phyloP scores from a whole-genome alignment of 2,797 vertebrate species.

The Acestrorhynchus altus region DNA sequence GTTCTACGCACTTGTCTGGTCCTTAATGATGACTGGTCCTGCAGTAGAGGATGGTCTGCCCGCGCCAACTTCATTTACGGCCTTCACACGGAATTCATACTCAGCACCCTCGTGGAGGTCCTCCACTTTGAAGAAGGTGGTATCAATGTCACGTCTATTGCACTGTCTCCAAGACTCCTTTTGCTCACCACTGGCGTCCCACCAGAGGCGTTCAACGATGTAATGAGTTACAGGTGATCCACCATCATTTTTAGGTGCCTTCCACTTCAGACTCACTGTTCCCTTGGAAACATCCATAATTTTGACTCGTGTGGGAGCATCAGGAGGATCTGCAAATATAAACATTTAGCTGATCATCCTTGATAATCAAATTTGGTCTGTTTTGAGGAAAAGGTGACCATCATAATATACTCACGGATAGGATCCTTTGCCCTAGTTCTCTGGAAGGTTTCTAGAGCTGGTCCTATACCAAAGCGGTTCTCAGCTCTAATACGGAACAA shows the following conservation, averaged over 20 bases:
- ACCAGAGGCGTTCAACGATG: constrained; percentile 91
- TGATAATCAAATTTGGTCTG: neutral
- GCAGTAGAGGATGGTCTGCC: constrained; percentile 92
- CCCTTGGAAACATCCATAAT: constrained; percentile 88
- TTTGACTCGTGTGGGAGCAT: constrained; percentile 93
- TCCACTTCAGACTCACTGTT: constrained; percentile 89
- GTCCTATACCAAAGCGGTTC: constrained; percentile 91
- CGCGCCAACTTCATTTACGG: constrained; percentile 89
- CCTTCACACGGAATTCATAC: constrained; percentile 96
- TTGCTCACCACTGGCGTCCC: constrained; percentile 88
- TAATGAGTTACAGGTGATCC: constrained; percentile 96
- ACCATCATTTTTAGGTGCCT: constrained; percentile 93
- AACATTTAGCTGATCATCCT: constrained; percentile 13
- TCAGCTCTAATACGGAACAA: constrained; percentile 94
- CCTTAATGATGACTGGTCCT: constrained; percentile 89
- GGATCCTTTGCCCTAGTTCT: constrained; percentile 89
- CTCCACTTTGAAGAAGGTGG: constrained; percentile 91
- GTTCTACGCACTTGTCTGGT: constrained; percentile 89
- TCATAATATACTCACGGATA: constrained; percentile 83
- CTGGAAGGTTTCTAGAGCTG: constrained; percentile 82
- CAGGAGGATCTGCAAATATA: constrained; percentile 88
- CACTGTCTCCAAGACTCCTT: constrained; percentile 94
- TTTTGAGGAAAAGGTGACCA: neutral
- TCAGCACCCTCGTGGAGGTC: constrained; percentile 92
- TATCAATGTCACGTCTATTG: constrained; percentile 93